These are phyloP conservation scores for Drosophila ohnishii DNA, from an alignment of 1,140 invertebrate species.

Conservation along the genomic window DNA sequence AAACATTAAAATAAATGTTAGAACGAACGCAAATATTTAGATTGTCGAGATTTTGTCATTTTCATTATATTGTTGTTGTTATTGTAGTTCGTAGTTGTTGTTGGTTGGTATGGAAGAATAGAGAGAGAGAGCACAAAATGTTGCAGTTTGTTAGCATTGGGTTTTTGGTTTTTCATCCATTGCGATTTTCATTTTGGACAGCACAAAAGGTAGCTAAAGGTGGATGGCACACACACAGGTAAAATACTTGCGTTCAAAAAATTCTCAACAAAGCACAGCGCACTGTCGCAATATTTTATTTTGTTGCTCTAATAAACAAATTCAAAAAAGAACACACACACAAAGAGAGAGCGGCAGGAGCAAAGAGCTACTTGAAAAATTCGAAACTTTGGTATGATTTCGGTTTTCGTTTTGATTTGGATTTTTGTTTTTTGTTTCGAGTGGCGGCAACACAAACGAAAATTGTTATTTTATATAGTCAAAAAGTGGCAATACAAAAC, in stretches of 20 bases:
- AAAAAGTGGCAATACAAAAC: slow-evolving; percentile 71
- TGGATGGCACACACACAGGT: slow-evolving; percentile 40
- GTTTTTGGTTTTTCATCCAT: slow-evolving; percentile 24
- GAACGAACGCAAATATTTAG: slow-evolving; percentile 40
- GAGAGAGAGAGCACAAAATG: slow-evolving; percentile 49
- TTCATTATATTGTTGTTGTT: slow-evolving; percentile 39
- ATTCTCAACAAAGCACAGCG: slow-evolving; percentile 59
- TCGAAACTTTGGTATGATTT: slow-evolving; percentile 35
- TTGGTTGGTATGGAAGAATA: slow-evolving; percentile 42
- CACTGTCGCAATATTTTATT: slow-evolving; percentile 33
- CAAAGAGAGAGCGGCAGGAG: slow-evolving; percentile 33
- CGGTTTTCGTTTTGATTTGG: slow-evolving; percentile 11
- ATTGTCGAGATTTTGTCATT: slow-evolving; percentile 61
- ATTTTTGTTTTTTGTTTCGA: slow-evolving; percentile 17
- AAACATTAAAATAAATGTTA: slow-evolving; percentile 34
- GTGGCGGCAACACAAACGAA: slow-evolving; percentile 50
- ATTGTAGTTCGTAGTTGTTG: slow-evolving; percentile 48
- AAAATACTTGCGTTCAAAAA: slow-evolving; percentile 55
- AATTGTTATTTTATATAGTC: slow-evolving; percentile 51
- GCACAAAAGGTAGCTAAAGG: slow-evolving; percentile 54
- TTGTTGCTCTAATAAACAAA: slow-evolving; percentile 60
- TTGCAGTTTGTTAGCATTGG: slow-evolving; percentile 51
- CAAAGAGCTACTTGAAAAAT: slow-evolving; percentile 67
- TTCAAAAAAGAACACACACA: slow-evolving; percentile 47
- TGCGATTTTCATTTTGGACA: slow-evolving; percentile 39